Percentiles rank a stretch among this genome's conserved stretches.
These are phyloP conservation scores for Nomada fabriciana DNA, from an alignment of 2,888 invertebrate species.

Conservation along the genomic window DNA sequence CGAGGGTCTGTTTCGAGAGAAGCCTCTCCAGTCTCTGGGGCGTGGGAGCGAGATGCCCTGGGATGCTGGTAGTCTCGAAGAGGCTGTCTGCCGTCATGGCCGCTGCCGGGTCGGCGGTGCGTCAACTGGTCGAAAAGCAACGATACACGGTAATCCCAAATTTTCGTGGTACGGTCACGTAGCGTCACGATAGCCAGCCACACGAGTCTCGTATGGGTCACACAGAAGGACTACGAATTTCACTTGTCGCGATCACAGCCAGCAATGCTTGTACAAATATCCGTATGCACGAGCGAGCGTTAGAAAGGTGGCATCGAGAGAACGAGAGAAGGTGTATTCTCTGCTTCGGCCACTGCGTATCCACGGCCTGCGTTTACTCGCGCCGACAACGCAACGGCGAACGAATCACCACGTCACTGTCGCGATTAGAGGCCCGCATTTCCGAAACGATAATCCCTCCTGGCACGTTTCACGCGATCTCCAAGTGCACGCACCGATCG, in stretches of 20 bases:
- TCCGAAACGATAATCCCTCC: conserved; percentile 32
- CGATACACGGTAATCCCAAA: conserved; percentile 39
- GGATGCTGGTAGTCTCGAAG: conserved; percentile 84
- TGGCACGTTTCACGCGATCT: conserved; percentile 24
- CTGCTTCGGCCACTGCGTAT: conserved; percentile 48
- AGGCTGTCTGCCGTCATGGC: conserved; percentile 83
- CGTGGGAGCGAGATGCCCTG: conserved; percentile 84
- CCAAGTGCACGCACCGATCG: conserved; percentile 53
- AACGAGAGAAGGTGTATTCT: conserved; percentile 28
- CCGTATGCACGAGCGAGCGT: conserved; percentile 19
- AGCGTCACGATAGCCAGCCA: conserved; percentile 4
- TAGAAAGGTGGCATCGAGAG: conserved; percentile 17
- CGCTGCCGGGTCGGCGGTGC: conserved; percentile 56
- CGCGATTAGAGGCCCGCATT: conserved; percentile 60
- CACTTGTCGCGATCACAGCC: conserved; percentile 48
- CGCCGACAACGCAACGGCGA: conserved; percentile 58
- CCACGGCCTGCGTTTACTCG: conserved; percentile 42
- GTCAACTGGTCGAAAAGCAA: conserved; percentile 47
- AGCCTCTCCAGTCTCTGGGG: conserved; percentile 83
- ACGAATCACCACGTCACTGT: conserved; percentile 74
- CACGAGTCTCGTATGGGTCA: conserved; percentile 30
- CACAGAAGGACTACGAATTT: conserved; percentile 30
- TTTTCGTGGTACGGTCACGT: conserved; percentile 5
- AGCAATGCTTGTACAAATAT: conserved; percentile 18
- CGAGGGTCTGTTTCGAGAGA: conserved; percentile 83